Percentiles rank a stretch among this genome's conserved stretches.
Conservation (phyloP, 2,797 vertebrate species). For the Alcedo quadribrachys region DNA sequence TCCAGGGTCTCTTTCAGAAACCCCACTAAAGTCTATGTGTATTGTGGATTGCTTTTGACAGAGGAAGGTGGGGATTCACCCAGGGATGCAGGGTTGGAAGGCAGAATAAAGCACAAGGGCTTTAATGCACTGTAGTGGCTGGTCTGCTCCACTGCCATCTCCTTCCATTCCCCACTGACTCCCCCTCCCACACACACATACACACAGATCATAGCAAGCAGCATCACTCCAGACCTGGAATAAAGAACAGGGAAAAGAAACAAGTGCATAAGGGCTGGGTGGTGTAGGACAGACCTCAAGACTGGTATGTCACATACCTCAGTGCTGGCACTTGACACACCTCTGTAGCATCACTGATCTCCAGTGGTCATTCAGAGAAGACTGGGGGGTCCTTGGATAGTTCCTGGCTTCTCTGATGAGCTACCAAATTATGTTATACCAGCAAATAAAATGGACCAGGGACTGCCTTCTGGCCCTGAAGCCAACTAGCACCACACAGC, state of each 20-base stretch:
- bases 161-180: neutral
- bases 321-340: fast-evolving
- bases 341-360: neutral
- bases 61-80: neutral
- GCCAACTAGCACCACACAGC: neutral
- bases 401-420: neutral
- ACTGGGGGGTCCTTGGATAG: neutral
- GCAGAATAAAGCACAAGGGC: neutral
- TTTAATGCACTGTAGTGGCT: neutral
- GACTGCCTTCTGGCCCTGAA: neutral
- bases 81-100: neutral
- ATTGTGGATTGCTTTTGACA: neutral
- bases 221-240: neutral
- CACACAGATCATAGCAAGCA: neutral
- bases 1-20: neutral
- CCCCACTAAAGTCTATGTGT: neutral
- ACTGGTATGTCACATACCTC: neutral
- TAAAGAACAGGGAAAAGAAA: neutral
- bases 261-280: neutral
- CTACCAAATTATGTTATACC: neutral
- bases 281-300: neutral
- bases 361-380: neutral
- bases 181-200: neutral
- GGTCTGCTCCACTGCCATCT: neutral
- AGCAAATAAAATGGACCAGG: neutral